Percentiles rank a stretch among this genome's conserved stretches.
Evolutionary conservation across 2,797 vertebrate species (phyloP).

Genomic region (Dermochelys coriacea): DNA sequence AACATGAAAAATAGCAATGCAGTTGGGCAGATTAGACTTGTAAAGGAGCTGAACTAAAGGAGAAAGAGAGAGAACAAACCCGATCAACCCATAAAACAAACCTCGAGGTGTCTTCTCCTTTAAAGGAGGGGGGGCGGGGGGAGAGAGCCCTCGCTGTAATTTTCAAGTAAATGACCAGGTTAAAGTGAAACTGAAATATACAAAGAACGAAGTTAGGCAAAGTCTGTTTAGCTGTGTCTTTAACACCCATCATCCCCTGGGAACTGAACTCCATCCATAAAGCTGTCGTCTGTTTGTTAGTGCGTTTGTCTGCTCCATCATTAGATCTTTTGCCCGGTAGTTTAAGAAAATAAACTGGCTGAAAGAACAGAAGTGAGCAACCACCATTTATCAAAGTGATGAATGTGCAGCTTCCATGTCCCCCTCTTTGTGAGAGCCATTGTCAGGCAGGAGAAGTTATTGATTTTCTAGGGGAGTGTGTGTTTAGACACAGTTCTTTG

Average conservation of each 20-base stretch:
- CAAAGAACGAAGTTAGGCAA: neutral
- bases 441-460: neutral
- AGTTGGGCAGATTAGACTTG: constrained; percentile 73
- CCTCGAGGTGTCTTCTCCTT: constrained; percentile 43
- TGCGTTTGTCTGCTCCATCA: constrained; percentile 56
- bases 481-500: neutral
- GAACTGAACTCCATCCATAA: constrained; percentile 58
- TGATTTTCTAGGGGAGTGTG: neutral
- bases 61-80: constrained; percentile 8
- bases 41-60: constrained; percentile 46
- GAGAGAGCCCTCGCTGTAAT: neutral
- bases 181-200: neutral
- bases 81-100: constrained; percentile 54
- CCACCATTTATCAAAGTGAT: constrained; percentile 62
- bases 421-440: neutral
- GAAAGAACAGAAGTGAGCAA: constrained; percentile 47
- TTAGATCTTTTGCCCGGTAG: constrained; percentile 59
- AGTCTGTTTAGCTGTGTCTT: neutral
- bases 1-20: constrained; percentile 72
- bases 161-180: neutral
- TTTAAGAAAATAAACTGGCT: constrained; percentile 71
- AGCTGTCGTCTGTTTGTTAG: constrained; percentile 73
- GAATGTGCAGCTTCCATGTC: neutral
- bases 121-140: neutral
- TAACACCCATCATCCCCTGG: constrained; percentile 7